These are phyloP conservation scores for Engraulis encrasicolus DNA, from an alignment of 2,113 vertebrate species.

Conservation along the genomic window DNA sequence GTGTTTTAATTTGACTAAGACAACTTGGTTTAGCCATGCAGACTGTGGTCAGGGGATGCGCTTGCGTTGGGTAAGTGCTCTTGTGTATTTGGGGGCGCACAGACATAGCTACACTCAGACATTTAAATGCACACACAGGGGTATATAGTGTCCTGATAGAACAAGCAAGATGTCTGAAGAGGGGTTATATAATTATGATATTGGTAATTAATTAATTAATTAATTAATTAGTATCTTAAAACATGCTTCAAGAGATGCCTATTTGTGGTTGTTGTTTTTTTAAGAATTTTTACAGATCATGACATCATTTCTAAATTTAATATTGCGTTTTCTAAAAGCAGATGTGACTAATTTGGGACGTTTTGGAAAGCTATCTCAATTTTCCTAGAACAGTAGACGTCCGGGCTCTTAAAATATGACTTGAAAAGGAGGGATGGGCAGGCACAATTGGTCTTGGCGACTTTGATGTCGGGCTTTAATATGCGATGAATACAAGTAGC, in stretches of 20 bases:
- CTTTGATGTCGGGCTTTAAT: not conserved
- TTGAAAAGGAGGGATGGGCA: not conserved
- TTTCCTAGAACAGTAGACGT: not conserved
- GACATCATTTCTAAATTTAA: not conserved
- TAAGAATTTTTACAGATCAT: not conserved
- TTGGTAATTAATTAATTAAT: not conserved
- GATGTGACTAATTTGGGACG: not conserved
- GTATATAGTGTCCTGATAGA: not conserved
- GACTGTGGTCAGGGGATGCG: constrained; percentile 76
- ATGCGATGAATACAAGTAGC: not conserved
- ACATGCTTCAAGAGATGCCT: too few species aligned
- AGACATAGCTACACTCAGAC: not conserved
- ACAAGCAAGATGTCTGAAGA: not conserved
- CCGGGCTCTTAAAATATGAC: not conserved
- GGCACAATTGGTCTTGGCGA: not conserved
- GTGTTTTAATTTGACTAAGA: constrained; percentile 77
- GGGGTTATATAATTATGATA: not conserved
- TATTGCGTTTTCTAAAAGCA: not conserved
- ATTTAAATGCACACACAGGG: not conserved
- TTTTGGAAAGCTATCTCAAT: not conserved
- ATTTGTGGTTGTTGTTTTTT: not conserved
- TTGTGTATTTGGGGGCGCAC: not conserved
- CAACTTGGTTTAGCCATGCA: constrained; percentile 74
- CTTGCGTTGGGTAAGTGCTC: constrained; percentile 76
- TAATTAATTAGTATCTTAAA: too few species aligned